phyloP scores from a whole-genome alignment of 1,140 invertebrate species.

The Lanistes nyassanus region DNA sequence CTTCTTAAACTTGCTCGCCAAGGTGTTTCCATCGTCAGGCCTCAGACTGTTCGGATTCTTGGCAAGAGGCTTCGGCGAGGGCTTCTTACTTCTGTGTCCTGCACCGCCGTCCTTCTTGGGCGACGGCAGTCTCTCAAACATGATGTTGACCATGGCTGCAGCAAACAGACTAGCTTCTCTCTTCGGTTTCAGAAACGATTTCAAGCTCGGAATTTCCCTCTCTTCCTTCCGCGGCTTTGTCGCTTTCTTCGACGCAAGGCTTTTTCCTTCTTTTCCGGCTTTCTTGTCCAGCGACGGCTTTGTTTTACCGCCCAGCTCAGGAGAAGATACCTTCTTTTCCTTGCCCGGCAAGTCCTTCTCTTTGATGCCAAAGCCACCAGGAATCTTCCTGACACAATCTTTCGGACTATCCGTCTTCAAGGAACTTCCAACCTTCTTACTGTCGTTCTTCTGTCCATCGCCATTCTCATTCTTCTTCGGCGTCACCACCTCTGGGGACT shows the following conservation, averaged over 20 bases:
- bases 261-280: not conserved
- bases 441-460: no score
- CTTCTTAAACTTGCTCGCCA: not conserved
- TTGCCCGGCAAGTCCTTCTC: not conserved
- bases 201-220: constrained; percentile 20
- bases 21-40: not conserved
- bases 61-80: constrained; percentile 5
- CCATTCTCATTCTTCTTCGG: no score
- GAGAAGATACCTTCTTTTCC: not conserved
- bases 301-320: not conserved
- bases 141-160: constrained; percentile 44
- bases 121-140: constrained; percentile 41
- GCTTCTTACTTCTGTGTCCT: constrained; percentile 11
- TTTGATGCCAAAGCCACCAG: no score
- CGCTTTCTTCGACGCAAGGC: not conserved
- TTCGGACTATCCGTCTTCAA: no score
- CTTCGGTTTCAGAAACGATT: constrained; percentile 30
- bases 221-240: constrained; percentile 2
- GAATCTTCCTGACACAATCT: no score
- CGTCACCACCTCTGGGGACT: no score
- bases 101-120: constrained; percentile 14
- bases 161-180: constrained; percentile 54
- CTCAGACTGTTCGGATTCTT: not conserved
- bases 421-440: no score
- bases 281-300: not conserved